Evolutionary conservation across 1,140 invertebrate genomes (phyloP), one percentile per base, ranked within the genome.

Genomic region (Meloidogyne hapla): DNA sequence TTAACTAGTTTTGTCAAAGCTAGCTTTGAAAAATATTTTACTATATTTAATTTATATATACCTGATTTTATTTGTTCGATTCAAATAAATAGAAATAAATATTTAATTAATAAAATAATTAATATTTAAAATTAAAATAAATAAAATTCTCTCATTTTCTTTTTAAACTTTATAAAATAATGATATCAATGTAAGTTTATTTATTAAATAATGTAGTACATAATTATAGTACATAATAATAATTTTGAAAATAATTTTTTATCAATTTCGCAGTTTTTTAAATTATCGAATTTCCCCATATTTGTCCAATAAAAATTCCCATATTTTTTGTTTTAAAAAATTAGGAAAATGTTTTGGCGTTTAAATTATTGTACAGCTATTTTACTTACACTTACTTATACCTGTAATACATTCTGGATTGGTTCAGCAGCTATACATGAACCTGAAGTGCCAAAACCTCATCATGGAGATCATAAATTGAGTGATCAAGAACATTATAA

Each of bases 311-410:
- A n/a, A n/a, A n/a, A n/a, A n/a, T n/a, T n/a, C n/a, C n/a, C n/a
- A n/a, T 33, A 33, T 33, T 33, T 56, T 56, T 56, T 56, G 4
- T 18, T 68, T 45, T 10, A 69, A 69, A 45, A 21, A 21, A 70
- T 65, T 61, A 73, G 71, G 10, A 64, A 61, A 25, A 73, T 73
- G 71, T 73, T 73, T 40, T 73, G 71, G 56, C 71, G 71, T 23
- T 61, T 73, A 38, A 73, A 73, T 64, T 73, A 64, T 33, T 63
- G 33, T 61, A 64, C 71, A 38, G 71, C 71, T 12, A 64, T 73
- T 73, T 12, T 73, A 10, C 40, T 73, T 23, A n/a, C 71, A 15
- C 12, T 73, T 15, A 25, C 23, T 38, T 73, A 64, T 64, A 73
- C 71, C 18, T 73, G 56, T 21, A 63, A 38, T 13, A 73, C 71